Percentiles rank a stretch among this genome's conserved stretches.
phyloP scores from a whole-genome alignment of 1,140 invertebrate genomes.

The Odontomachus brunneus region DNA sequence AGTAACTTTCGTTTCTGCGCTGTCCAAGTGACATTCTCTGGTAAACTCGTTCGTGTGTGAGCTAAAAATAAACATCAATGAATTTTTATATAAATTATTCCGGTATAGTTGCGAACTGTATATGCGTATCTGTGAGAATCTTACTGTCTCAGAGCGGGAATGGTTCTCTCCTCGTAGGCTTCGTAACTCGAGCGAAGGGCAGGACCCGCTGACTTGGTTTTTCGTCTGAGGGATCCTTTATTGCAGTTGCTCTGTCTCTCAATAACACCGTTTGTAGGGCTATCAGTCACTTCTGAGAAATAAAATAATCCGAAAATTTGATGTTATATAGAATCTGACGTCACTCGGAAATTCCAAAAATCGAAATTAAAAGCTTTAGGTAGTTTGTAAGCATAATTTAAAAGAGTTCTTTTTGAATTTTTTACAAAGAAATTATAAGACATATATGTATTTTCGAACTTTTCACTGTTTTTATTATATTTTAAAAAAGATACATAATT shows the following conservation, averaged over 20 bases:
- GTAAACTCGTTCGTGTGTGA: constrained; percentile 93
- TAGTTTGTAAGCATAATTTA: no score
- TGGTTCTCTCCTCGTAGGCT: constrained; percentile 93
- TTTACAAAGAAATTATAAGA: no score
- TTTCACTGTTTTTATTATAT: no score
- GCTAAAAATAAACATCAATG: constrained; percentile 82
- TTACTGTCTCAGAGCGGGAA: constrained; percentile 93
- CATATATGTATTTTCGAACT: no score
- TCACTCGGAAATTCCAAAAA: no score
- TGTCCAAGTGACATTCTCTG: constrained; percentile 89
- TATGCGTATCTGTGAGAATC: no score
- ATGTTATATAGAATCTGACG: not conserved
- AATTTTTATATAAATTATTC: not conserved
- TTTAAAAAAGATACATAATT: no score
- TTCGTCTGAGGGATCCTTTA: constrained; percentile 88
- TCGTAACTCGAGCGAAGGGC: constrained; percentile 91
- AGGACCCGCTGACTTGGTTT: constrained; percentile 91
- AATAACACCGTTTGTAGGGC: constrained; percentile 80
- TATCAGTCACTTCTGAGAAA: constrained; percentile 79
- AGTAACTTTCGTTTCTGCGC: constrained; percentile 85
- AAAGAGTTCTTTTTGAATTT: no score
- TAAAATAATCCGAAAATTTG: not conserved
- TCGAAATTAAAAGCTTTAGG: no score
- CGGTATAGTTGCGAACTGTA: not conserved
- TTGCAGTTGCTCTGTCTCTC: constrained; percentile 82